A percentile compares a stretch with the other conserved stretches of the same genome.
Conservation (phyloP, 1,140 invertebrate species). For the Drosophila paulistorum region DNA sequence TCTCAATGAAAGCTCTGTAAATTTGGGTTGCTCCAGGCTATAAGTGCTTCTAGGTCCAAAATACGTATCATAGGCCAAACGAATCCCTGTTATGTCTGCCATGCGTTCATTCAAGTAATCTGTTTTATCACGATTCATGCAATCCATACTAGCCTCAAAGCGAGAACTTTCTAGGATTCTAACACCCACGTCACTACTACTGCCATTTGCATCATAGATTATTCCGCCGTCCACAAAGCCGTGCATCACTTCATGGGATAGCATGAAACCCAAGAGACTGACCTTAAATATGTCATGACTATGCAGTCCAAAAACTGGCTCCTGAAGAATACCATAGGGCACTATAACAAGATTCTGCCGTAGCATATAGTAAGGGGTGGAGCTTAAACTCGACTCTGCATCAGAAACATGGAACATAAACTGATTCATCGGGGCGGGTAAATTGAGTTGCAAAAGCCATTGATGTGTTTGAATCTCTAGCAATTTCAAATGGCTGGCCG, state of each 20-base stretch:
- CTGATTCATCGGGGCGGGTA: neutral
- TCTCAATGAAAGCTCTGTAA: conserved; percentile 30
- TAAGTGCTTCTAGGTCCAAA: conserved; percentile 18
- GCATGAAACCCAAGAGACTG: conserved; percentile 65
- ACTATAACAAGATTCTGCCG: conserved; percentile 56
- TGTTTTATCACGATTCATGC: conserved; percentile 46
- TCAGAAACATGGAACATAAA: conserved; percentile 45
- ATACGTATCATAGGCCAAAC: conserved; percentile 57
- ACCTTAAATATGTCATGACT: conserved; percentile 65
- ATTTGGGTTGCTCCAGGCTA: conserved; percentile 5
- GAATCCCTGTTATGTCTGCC: conserved; percentile 62
- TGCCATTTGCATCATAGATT: conserved; percentile 42
- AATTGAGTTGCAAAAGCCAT: conserved; percentile 28
- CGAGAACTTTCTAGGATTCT: conserved; percentile 8
- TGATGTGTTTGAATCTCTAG: conserved; percentile 36
- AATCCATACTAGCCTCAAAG: conserved; percentile 32
- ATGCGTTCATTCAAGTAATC: conserved; percentile 56
- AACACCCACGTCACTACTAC: neutral
- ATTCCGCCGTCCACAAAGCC: conserved; percentile 52
- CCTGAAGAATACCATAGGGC: conserved; percentile 60
- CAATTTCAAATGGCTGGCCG: conserved; percentile 48
- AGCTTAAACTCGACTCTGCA: conserved; percentile 35
- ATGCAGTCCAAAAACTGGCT: conserved; percentile 45
- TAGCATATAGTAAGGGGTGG: conserved; percentile 52
- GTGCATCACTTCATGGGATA: conserved; percentile 68